Evolutionary conservation across 2,797 vertebrate species (phyloP).

Genomic region (Streptopelia turtur): DNA sequence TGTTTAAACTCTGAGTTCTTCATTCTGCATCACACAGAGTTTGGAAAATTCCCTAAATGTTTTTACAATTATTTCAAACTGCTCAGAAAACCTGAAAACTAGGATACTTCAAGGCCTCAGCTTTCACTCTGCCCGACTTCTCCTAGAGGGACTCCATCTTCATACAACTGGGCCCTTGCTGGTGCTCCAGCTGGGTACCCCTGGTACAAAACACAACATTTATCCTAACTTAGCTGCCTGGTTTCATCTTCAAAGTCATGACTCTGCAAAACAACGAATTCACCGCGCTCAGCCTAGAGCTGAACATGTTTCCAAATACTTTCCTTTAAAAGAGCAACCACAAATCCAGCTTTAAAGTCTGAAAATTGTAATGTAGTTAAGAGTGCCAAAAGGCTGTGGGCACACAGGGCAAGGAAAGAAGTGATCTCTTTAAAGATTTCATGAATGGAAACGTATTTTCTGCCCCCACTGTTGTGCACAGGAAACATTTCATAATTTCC

Average conservation of each 20-base stretch:
- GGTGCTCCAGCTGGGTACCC: not conserved
- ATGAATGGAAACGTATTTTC: not conserved
- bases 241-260: not conserved
- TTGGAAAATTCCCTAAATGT: not conserved
- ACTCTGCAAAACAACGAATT: not conserved
- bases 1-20: not conserved
- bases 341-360: not conserved
- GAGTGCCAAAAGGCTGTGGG: not conserved
- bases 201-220: not conserved
- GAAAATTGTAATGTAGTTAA: not conserved
- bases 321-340: not conserved
- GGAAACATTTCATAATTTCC: not conserved
- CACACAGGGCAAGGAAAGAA: rapidly evolving
- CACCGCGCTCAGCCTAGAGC: not conserved
- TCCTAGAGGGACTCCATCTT: not conserved
- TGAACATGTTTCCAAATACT: not conserved
- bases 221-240: not conserved
- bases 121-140: not conserved
- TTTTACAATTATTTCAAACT: not conserved
- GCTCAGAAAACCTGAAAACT: not conserved
- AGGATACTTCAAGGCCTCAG: not conserved
- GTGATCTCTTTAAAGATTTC: not conserved
- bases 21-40: not conserved
- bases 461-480: not conserved
- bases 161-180: not conserved